These are phyloP conservation scores for Pseudopipra pipra DNA, from an alignment of 2,113 vertebrate species.

Conservation along the genomic window DNA sequence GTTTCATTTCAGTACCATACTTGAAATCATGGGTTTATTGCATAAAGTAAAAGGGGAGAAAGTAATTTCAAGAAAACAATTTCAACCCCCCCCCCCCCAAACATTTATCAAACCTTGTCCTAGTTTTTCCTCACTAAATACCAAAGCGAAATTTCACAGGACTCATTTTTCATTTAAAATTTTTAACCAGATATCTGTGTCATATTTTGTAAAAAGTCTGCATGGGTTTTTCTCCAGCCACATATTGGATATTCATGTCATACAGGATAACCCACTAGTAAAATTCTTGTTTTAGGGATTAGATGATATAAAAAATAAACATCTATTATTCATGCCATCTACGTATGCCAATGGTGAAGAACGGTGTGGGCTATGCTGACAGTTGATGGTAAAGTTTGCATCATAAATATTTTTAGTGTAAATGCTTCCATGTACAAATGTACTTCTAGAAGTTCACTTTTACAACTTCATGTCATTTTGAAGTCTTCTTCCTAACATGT, in stretches of 20 bases:
- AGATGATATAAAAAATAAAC: background rate
- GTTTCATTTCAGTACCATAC: background rate
- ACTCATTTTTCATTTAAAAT: background rate
- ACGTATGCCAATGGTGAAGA: background rate
- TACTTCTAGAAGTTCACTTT: background rate
- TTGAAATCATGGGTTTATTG: background rate
- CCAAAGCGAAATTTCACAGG: background rate
- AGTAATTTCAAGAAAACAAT: background rate
- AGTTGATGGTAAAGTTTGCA: background rate
- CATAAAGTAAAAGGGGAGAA: background rate
- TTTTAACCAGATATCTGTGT: background rate
- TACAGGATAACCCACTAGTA: background rate
- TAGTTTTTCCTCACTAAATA: background rate
- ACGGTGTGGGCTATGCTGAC: background rate
- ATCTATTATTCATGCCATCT: background rate
- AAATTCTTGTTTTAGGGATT: background rate
- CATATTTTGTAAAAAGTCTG: background rate
- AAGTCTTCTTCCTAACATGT: background rate
- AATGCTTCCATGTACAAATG: background rate
- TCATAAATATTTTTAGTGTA: background rate
- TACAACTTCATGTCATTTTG: background rate
- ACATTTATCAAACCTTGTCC: background rate
- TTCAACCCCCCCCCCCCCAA: fast-evolving
- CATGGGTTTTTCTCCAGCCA: background rate
- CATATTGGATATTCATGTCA: background rate